Base-by-base conservation (phyloP, 2,113 vertebrate species). In the Corythornis cristatus region DNA sequence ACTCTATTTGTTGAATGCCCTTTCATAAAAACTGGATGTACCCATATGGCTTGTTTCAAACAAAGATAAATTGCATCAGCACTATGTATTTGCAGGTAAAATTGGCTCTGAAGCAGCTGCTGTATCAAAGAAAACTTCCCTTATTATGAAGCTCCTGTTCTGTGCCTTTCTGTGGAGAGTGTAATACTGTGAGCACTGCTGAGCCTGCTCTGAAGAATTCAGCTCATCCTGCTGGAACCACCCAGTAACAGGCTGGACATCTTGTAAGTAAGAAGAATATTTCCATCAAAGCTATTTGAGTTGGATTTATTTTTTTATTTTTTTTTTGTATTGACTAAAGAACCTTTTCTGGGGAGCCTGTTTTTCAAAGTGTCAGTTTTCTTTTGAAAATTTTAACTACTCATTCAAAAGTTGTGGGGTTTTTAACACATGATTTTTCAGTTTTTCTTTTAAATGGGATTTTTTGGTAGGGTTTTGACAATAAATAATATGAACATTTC, bases 1-100 rank as follows among this genome's bases (percentile, higher is more conserved):
- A 35, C 89, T 72, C 88, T 73, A 13, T 82, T 68, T 82, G 50
- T 21, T 91, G 76, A 77, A 81, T 29, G 45, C 45, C 70, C 61
- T 86, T 79, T n/a, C 60, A 46, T 72, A 82, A 86, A 93, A 96
- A 31, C 80, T 78, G 61, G 50, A 57, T 82, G 83, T 82, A 66
- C 45, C 77, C 40, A 15, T 33, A 68, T 6, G 33, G 61, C 25
- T 84, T 65, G 45, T 92, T 92, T 79, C 62, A 88, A 80, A 91
- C 5, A 15, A 81, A 92, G 83, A 90, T 72, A 88, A 92, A 84
- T 48, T 56, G 45, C 73, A 68, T 22, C 72, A 91, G 73, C 25
- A 17, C 40, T 35, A 6, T 61, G 61, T 61, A 70, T 45, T 78
- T 85, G 77, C 88, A 92, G 73, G 66, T 90, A 51, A 88, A 83